Evolutionary conservation across 1,140 invertebrate species (phyloP).

Genomic region (Phymorhynchus buccinoides): DNA sequence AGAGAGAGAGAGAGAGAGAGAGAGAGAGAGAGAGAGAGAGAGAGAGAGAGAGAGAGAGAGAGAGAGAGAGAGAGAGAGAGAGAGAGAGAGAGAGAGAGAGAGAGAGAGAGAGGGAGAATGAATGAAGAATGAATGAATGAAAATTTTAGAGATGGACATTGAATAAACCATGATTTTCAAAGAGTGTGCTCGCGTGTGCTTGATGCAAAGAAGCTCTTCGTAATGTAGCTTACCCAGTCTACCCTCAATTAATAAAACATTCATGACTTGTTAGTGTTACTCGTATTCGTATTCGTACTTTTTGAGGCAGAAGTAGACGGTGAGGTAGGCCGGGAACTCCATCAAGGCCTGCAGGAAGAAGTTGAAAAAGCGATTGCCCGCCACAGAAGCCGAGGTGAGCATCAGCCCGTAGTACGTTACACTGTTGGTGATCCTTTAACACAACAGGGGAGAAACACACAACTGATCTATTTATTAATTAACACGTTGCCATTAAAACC

Average conservation of each 20-base stretch:
- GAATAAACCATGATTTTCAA: too few relatives aligned
- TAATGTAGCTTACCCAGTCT: too few relatives aligned
- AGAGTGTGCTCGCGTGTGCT: too few relatives aligned
- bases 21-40: background rate
- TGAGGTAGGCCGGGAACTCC: slow-evolving; percentile 78
- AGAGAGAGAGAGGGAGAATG: background rate
- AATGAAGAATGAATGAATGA: too few relatives aligned
- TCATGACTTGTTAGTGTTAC: too few relatives aligned
- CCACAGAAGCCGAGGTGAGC: slow-evolving; percentile 64
- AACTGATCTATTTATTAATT: too few relatives aligned
- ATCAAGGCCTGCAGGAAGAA: slow-evolving; percentile 74
- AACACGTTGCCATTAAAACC: too few relatives aligned
- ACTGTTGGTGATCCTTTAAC: slow-evolving; percentile 64
- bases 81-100: background rate
- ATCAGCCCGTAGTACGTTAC: slow-evolving; percentile 73
- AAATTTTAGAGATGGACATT: too few relatives aligned
- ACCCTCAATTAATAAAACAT: too few relatives aligned
- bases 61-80: background rate
- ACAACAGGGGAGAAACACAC: background rate
- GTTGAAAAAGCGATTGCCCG: slow-evolving; percentile 70
- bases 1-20: too few relatives aligned
- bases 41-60: background rate
- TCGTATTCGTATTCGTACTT: too few relatives aligned
- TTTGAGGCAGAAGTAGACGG: slow-evolving; percentile 80
- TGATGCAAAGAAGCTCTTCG: too few relatives aligned